Percentiles rank a stretch among this genome's conserved stretches.
Evolutionary conservation across 23 tunicate genomes (phyloP).

Genomic region (Aplidium turbinatum): DNA sequence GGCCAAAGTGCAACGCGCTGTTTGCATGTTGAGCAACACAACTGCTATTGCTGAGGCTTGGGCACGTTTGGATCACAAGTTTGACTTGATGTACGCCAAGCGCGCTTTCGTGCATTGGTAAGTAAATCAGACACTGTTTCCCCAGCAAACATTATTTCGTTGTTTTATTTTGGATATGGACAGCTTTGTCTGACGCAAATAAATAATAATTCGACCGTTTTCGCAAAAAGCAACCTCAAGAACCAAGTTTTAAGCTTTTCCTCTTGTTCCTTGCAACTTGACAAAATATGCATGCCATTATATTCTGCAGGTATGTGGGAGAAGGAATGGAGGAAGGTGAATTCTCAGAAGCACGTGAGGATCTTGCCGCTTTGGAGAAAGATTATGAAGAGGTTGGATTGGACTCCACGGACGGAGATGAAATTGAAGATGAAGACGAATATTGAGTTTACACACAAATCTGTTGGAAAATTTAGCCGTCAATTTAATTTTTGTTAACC

Average conservation of each 20-base stretch:
- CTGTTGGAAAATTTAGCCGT: no score
- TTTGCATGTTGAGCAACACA: conserved; percentile 92
- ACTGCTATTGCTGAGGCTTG: conserved; percentile 91
- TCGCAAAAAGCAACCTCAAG: no score
- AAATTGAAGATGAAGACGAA: conserved; percentile 81
- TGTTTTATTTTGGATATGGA: no score
- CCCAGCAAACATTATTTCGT: no score
- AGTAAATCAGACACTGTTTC: no score
- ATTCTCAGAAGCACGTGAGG: conserved; percentile 99
- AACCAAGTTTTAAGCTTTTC: no score
- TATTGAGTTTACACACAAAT: no score
- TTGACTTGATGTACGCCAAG: conserved; percentile 90
- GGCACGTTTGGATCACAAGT: conserved; percentile 88
- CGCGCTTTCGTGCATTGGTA: conserved; percentile 92
- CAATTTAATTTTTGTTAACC: no score
- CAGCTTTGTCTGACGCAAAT: no score
- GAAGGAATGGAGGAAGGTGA: conserved; percentile 99
- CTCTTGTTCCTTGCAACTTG: no score
- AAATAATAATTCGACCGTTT: no score
- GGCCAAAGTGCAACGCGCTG: conserved; percentile 89
- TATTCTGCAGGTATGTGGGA: conserved; percentile 77
- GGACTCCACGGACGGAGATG: conserved; percentile 80
- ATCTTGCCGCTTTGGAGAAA: conserved; percentile 97
- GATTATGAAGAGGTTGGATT: conserved; percentile 98
- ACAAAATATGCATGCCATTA: background rate